A percentile compares a stretch with the other conserved stretches of the same genome.
Evolutionary conservation across 53 echinoderm and acorn worm genomes (phyloP).

Genomic region (Hippasteria phrygiana): DNA sequence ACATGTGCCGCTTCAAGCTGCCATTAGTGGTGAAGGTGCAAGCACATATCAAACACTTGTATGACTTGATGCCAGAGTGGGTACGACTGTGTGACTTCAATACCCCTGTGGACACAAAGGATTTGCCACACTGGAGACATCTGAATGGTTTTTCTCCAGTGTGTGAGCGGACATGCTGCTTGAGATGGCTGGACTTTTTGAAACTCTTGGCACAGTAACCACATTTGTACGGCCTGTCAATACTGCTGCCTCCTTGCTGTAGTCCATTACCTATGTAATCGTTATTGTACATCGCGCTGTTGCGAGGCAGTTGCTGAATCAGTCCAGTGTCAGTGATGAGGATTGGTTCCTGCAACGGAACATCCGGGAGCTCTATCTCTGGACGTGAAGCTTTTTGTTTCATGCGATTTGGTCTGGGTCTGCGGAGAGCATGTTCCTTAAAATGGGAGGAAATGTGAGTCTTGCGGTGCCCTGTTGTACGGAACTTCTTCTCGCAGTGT

Average conservation of each 20-base stretch:
- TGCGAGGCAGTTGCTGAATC: conserved; percentile 90
- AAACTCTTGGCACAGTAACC: conserved; percentile 88
- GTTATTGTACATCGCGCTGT: conserved; percentile 74
- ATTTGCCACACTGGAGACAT: conserved; percentile 88
- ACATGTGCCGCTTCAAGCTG: conserved; percentile 98
- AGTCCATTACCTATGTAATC: conserved; percentile 74
- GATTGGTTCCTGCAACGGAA: conserved; percentile 94
- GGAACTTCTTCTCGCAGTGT: conserved; percentile 94
- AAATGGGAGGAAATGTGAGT: conserved; percentile 90
- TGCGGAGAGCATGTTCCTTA: conserved; percentile 69
- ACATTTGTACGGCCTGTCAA: conserved; percentile 92
- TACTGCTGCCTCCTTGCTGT: conserved; percentile 67
- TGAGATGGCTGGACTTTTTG: conserved; percentile 98
- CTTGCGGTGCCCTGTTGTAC: conserved; percentile 96
- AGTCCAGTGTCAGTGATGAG: conserved; percentile 97
- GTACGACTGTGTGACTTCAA: conserved; percentile 91
- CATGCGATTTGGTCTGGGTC: conserved; percentile 38
- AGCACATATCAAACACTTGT: conserved; percentile 92
- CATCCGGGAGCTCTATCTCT: conserved; percentile 83
- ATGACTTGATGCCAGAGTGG: conserved; percentile 91
- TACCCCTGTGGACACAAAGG: conserved; percentile 95
- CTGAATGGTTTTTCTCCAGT: conserved; percentile 95
- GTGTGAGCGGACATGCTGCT: conserved; percentile 96
- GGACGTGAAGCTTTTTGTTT: conserved; percentile 46
- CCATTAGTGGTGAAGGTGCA: conserved; percentile 95